These are phyloP conservation scores for Solenopsis invicta DNA, from an alignment of 1,140 invertebrate species.

Conservation along the genomic window DNA sequence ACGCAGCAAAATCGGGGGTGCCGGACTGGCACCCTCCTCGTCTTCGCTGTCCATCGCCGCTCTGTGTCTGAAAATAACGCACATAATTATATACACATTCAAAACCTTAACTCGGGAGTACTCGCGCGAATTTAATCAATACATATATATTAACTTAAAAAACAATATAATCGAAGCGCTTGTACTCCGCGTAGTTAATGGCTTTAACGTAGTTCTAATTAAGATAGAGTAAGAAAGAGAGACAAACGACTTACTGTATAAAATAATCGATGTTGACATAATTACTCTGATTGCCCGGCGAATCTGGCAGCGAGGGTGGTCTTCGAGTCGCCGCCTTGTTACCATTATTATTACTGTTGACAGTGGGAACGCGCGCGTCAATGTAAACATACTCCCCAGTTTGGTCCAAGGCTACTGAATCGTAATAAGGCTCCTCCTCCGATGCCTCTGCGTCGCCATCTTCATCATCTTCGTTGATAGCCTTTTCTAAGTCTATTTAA, in stretches of 20 bases:
- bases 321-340: slow-evolving; percentile 79
- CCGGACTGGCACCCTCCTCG: slow-evolving; percentile 84
- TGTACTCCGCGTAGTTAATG: slow-evolving; percentile 27
- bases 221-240: not conserved
- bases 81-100: not conserved
- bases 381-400: slow-evolving; percentile 93
- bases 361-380: slow-evolving; percentile 88
- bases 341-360: slow-evolving; percentile 80
- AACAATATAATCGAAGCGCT: not conserved
- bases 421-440: slow-evolving; percentile 93
- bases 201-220: not conserved
- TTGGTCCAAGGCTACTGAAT: slow-evolving; percentile 93
- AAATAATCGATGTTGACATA: slow-evolving; percentile 97
- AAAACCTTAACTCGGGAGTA: not conserved
- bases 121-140: slow-evolving; percentile 8
- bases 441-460: slow-evolving; percentile 87
- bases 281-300: slow-evolving; percentile 92
- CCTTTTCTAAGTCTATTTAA: slow-evolving; percentile 82
- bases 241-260: slow-evolving; percentile 89
- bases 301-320: slow-evolving; percentile 89
- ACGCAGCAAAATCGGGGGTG: slow-evolving; percentile 84
- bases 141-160: not conserved
- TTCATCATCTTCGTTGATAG: slow-evolving; percentile 82
- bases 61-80: slow-evolving; percentile 80
- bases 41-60: slow-evolving; percentile 85